A percentile compares a stretch with the other conserved stretches of the same genome.
Conservation (phyloP, 2,113 vertebrate species). For the Indri indri region DNA sequence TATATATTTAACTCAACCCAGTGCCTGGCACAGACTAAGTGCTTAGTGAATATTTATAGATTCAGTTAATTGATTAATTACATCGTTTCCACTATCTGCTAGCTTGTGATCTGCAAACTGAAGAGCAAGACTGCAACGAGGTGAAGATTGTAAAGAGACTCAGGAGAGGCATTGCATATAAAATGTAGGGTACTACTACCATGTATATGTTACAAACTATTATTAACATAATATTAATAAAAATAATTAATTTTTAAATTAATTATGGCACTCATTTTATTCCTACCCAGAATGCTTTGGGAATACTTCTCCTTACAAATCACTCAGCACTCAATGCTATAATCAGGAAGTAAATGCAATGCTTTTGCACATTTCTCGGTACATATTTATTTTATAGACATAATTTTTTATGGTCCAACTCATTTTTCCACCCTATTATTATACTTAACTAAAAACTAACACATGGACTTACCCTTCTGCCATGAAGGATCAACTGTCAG, state of each 20-base stretch:
- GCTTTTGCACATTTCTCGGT: background rate
- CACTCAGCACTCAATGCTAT: background rate
- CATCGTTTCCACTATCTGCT: background rate
- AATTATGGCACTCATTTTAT: background rate
- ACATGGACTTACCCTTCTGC: background rate
- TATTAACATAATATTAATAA: background rate
- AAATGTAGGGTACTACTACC: background rate
- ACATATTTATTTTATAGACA: background rate
- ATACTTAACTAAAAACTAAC: conserved; percentile 9
- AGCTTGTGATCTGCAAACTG: background rate
- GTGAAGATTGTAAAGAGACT: background rate
- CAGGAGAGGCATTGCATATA: background rate
- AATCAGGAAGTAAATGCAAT: background rate
- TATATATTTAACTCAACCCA: background rate
- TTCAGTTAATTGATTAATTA: background rate
- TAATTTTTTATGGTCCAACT: background rate
- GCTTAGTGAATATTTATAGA: background rate
- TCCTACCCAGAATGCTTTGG: background rate
- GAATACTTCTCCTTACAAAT: background rate
- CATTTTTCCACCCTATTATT: background rate
- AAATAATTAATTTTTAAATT: conserved; percentile 21
- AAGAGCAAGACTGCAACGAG: background rate
- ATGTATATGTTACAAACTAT: background rate
- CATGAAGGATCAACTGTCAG: background rate
- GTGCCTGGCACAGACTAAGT: background rate